Base-by-base conservation (phyloP, 2,113 vertebrate species). In the Eubucco bourcierii region DNA sequence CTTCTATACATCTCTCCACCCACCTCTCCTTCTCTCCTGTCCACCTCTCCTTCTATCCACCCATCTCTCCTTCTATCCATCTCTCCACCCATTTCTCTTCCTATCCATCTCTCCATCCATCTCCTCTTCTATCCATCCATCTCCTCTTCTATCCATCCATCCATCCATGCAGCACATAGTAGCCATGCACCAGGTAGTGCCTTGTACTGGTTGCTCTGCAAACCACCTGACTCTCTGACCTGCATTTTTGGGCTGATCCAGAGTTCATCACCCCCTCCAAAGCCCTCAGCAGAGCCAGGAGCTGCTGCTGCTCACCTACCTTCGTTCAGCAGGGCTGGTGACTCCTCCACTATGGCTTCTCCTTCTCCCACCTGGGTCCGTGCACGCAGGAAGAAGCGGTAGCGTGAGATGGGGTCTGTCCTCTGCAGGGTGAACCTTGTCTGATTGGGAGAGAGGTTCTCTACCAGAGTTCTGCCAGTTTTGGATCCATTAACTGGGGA, bases 301-400 rank as follows among this genome's bases (percentile, higher is more conserved):
- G 37, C 77, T 23, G 23, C 11, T 12, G 44, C 60, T 68, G 80
- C 47, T 28, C 74, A 84, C 97, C 90, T 97, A 99, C 99, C 99
- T 98, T 99, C 99, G 2, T 99, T 99, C 18, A 98, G 75, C 55
- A 98, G 97, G 29, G 98, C 97, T 3, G 99, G 98, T 0, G 98
- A 99, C 63, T 99, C 99, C 91, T 98, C 97, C 4, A 97, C 94
- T 55, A 96, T 80, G 6, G 95, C 37, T 72, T 98, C 98, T 74
- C 99, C 99, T 4, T 98, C 92, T 46, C 99, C 99, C 96, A 98
- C 98, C 96, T 98, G 98, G 2, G 99, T 99, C 84, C 98, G 97
- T 29, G 99, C 99, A 1, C 98, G 98, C 93, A 99, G 98, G 78
- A 88, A 96, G 94, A 99, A 98, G 94, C 98, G 98, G 66, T 99